phyloP scores from a whole-genome alignment of 2,888 invertebrate genomes.

The Maniola hyperantus region DNA sequence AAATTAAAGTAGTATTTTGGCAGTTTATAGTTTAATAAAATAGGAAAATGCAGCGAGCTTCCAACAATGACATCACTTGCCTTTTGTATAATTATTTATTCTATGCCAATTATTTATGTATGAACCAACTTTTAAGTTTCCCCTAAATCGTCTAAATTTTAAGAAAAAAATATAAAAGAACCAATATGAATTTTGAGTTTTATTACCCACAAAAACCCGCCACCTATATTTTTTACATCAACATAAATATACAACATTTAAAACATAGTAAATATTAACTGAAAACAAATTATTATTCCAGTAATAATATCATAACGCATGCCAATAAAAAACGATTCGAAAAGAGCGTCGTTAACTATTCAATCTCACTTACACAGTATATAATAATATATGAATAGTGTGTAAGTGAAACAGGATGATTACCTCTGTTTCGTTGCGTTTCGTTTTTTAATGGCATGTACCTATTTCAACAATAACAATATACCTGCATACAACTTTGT shows the following conservation, averaged over 20 bases:
- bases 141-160: slow-evolving; percentile 69
- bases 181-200: slow-evolving; percentile 58
- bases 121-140: slow-evolving; percentile 53
- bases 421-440: no score
- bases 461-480: no score
- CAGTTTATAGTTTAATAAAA: slow-evolving; percentile 40
- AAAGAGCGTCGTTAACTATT: no score
- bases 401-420: no score
- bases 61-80: slow-evolving; percentile 60
- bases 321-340: no score
- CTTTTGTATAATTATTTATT: slow-evolving; percentile 71
- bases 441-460: no score
- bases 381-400: no score
- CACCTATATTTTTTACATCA: slow-evolving; percentile 38
- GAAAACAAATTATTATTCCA: slow-evolving; percentile 8
- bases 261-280: neutral
- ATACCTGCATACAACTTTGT: neutral
- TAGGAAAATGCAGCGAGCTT: slow-evolving; percentile 40
- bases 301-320: slow-evolving; percentile 4
- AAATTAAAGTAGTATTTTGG: slow-evolving; percentile 39
- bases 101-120: slow-evolving; percentile 67
- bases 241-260: slow-evolving; percentile 29
- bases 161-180: slow-evolving; percentile 73
- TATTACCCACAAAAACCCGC: slow-evolving; percentile 41
- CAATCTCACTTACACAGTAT: no score